Conservation (phyloP, 64 coral and sea anemone species). For the Anthopleura sola region DNA sequence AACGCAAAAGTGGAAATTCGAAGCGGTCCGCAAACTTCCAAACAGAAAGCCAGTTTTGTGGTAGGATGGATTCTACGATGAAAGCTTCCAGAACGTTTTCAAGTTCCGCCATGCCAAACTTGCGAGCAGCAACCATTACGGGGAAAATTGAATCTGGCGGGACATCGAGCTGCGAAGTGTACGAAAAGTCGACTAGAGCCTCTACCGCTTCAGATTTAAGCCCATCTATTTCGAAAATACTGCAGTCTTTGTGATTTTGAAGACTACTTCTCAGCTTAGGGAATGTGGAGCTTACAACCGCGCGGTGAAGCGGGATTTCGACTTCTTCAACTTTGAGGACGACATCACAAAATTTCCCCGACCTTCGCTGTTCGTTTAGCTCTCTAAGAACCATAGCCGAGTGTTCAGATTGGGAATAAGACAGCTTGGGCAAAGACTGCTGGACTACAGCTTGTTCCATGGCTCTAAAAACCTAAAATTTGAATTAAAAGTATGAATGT, state of each 20-base stretch:
- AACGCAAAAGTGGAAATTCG: conserved; percentile 35
- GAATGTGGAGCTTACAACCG: conserved; percentile 60
- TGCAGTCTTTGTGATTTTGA: conserved; percentile 34
- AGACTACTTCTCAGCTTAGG: conserved; percentile 54
- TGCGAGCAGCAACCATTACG: conserved; percentile 60
- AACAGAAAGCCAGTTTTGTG: conserved; percentile 54
- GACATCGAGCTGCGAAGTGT: conserved; percentile 54
- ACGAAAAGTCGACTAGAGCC: conserved; percentile 67
- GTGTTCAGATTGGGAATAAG: conserved; percentile 13
- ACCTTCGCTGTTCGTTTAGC: conserved; percentile 78
- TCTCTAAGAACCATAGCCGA: conserved; percentile 22
- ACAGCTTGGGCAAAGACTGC: conserved; percentile 13
- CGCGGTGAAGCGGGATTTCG: conserved; percentile 64
- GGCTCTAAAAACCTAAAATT: conserved; percentile 15
- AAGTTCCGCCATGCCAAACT: conserved; percentile 59
- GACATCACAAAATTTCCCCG: conserved; percentile 65
- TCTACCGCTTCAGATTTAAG: conserved; percentile 69
- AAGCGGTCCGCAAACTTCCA: conserved; percentile 53
- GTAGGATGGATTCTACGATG: conserved; percentile 55
- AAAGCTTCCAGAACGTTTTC: conserved; percentile 45
- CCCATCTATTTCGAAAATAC: conserved; percentile 57
- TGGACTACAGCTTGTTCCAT: conserved; percentile 14
- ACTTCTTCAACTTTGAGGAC: conserved; percentile 54
- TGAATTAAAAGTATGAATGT: background rate
- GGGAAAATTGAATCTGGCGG: conserved; percentile 27